Evolutionary conservation across 2,888 invertebrate species (phyloP), one percentile per base, ranked within the genome.

Genomic region (Agrochola circellaris): DNA sequence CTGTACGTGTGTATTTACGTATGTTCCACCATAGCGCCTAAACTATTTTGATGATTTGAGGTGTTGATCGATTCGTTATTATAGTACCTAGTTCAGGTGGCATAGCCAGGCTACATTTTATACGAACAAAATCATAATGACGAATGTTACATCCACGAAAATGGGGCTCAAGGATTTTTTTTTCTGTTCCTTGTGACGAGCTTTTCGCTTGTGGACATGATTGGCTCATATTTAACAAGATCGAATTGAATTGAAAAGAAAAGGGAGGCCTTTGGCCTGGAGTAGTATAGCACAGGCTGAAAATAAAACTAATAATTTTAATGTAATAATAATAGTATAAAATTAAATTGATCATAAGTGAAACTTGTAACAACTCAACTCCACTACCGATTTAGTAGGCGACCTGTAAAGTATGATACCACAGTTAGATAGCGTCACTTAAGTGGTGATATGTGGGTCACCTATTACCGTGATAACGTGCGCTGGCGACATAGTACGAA

Each of bases 391-490:
- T 85, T 83, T 87, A 80, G 83, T 86, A 82, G 76, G 80, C 69
- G 58, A 34, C 42, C 64, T 71, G 34, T 79, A 72, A 61, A 73
- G 79, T 77, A 79, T 90, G 92, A 93, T 93, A 94, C 87, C 87
- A 86, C 82, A 82, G 77, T 83, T 86, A 91, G 94, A 94, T 93
- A 94, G 89, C 90, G 90, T 87, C 88, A 89, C 91, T 85, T 82
- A 91, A 94, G 93, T 94, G 93, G 91, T 84, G 88, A 86, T 90
- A 95, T 92, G 90, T 95, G 87, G 95, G 95, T 94, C 94, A 94
- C 90, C 91, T 89, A 92, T 91, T 92, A 91, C 89, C 4, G 78
- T 90, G 94, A 94, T 93, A 93, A 93, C 73, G 73, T 23, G 56
- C 89, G 85, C 79, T 77, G 75, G 73, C 67, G 75, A 84, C 85